phyloP scores from a whole-genome alignment of 2,797 vertebrate genomes.

The Staurois parvus region DNA sequence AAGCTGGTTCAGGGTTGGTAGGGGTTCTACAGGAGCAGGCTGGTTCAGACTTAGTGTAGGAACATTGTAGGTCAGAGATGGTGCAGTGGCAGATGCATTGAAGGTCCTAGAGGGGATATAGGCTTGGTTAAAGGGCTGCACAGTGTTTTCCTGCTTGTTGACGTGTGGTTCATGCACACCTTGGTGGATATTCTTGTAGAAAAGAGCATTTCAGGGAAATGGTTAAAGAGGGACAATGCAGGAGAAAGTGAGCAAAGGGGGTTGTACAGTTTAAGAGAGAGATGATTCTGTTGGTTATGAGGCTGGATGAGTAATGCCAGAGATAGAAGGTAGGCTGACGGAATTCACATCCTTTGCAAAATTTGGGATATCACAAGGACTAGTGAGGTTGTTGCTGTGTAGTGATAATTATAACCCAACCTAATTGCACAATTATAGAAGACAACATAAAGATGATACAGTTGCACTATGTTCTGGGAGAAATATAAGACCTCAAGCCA shows the following conservation, averaged over 20 bases:
- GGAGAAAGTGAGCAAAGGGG: neutral
- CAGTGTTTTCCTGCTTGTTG: neutral
- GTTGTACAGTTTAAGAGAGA: neutral
- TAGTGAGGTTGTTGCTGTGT: neutral
- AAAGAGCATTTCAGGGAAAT: neutral
- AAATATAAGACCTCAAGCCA: neutral
- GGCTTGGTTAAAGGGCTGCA: too few relatives aligned
- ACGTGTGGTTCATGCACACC: neutral
- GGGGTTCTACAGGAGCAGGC: neutral
- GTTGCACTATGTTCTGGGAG: constrained; percentile 4
- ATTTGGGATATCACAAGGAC: neutral
- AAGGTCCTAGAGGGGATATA: too few relatives aligned
- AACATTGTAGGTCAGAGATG: too few relatives aligned
- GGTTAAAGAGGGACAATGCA: neutral
- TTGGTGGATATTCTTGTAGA: neutral
- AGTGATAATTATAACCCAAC: neutral
- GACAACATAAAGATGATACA: neutral
- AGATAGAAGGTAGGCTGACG: neutral
- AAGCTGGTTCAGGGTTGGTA: neutral
- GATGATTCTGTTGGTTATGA: neutral
- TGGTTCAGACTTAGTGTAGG: neutral
- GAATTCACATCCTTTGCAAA: neutral
- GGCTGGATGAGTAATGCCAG: neutral
- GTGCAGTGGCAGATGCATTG: neutral
- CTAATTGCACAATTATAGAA: neutral